phyloP scores from a whole-genome alignment of 2,797 vertebrate species.

The Mormyrops attenuatus region DNA sequence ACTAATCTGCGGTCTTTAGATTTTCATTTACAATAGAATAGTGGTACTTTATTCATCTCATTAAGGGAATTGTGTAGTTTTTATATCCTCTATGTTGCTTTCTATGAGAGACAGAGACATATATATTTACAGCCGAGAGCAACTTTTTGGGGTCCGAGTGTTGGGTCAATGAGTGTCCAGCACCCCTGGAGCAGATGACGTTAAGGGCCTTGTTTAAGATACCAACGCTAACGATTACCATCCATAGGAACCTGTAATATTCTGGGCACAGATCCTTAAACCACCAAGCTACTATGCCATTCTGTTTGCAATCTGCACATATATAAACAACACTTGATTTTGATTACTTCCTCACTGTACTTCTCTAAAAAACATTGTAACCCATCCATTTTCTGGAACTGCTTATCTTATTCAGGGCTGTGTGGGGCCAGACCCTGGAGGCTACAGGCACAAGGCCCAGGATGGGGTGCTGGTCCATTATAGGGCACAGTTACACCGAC shows the following conservation, averaged over 20 bases:
- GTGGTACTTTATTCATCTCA: not conserved
- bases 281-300: not conserved
- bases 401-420: not conserved
- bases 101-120: not conserved
- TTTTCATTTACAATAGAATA: conserved; percentile 2
- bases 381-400: not conserved
- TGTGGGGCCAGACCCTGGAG: not conserved
- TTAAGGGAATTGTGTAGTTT: not conserved
- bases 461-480: not conserved
- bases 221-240: not conserved
- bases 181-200: not conserved
- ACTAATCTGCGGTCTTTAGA: conserved; percentile 44
- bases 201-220: not conserved
- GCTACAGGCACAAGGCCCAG: not conserved
- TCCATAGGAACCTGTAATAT: not conserved
- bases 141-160: not conserved
- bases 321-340: not conserved
- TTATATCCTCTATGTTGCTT: not conserved
- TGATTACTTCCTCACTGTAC: not conserved
- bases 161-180: not conserved
- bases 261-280: not conserved
- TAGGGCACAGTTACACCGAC: not conserved
- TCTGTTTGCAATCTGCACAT: not conserved
- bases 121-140: not conserved
- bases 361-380: not conserved